phyloP scores from a whole-genome alignment of 1,140 invertebrate genomes.

The Probaryconus sp. region DNA sequence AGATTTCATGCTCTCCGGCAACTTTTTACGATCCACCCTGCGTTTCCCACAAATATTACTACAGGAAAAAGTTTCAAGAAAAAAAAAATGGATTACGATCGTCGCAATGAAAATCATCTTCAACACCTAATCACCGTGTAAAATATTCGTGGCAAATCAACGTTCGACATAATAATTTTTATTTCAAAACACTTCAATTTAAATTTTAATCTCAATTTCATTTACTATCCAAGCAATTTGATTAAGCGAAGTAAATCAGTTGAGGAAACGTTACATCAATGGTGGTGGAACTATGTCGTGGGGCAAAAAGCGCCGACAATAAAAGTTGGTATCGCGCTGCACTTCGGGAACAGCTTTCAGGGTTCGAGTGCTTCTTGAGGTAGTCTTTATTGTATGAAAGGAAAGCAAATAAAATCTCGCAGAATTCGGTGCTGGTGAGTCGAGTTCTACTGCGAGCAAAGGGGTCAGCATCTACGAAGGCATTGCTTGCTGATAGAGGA shows the following conservation, averaged over 20 bases:
- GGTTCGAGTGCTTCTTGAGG: slow-evolving; percentile 51
- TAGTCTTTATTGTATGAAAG: slow-evolving; percentile 50
- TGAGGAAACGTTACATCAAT: slow-evolving; percentile 22
- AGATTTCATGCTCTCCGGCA: slow-evolving; percentile 1
- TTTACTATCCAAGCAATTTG: too few relatives aligned
- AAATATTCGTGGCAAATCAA: too few relatives aligned
- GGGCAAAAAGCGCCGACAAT: slow-evolving; percentile 39
- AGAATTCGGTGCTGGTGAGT: slow-evolving; percentile 47
- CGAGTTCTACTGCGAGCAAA: slow-evolving; percentile 52
- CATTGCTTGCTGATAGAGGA: slow-evolving; percentile 57
- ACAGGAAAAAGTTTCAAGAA: too few relatives aligned
- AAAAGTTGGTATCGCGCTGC: slow-evolving; percentile 38
- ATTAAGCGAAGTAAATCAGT: slow-evolving; percentile 32
- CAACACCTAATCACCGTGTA: too few relatives aligned
- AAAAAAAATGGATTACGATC: too few relatives aligned
- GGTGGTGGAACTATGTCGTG: slow-evolving; percentile 25
- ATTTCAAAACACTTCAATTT: too few relatives aligned
- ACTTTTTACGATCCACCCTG: slow-evolving; percentile 2
- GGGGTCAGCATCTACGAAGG: slow-evolving; percentile 46
- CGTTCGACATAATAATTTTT: too few relatives aligned
- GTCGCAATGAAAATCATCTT: too few relatives aligned
- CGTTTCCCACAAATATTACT: too few relatives aligned
- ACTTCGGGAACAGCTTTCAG: slow-evolving; percentile 53
- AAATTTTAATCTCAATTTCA: too few relatives aligned
- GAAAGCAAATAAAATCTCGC: slow-evolving; percentile 49